Conservation (phyloP, 2,113 vertebrate genomes). For the Clupea harengus region DNA sequence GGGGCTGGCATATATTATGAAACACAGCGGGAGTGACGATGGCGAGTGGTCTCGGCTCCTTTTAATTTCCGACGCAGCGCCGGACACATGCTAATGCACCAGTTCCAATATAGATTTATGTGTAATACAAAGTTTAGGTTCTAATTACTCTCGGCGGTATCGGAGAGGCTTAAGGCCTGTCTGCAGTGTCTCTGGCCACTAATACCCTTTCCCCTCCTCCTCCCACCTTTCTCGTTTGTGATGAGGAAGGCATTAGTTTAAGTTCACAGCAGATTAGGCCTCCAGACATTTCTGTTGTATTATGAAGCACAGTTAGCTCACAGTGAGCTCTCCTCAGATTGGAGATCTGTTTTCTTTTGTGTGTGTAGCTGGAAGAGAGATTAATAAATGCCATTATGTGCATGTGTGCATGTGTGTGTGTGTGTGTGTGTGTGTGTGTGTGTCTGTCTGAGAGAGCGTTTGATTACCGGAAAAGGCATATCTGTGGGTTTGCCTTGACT, state of each 20-base stretch:
- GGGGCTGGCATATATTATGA: constrained; percentile 69
- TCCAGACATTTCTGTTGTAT: constrained; percentile 63
- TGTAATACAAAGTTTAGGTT: constrained; percentile 67
- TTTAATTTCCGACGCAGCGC: constrained; percentile 39
- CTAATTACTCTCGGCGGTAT: constrained; percentile 75
- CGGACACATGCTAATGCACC: constrained; percentile 60
- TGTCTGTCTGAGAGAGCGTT: constrained; percentile 42
- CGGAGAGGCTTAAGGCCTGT: constrained; percentile 58
- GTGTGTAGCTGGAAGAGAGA: constrained; percentile 51
- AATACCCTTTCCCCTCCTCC: constrained; percentile 56
- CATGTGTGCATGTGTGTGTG: constrained; percentile 60
- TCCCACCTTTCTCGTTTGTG: constrained; percentile 46
- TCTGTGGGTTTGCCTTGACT: neutral
- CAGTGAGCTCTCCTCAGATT: constrained; percentile 64
- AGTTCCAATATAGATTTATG: constrained; percentile 59
- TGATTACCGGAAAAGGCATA: neutral
- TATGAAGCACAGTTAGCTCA: constrained; percentile 46
- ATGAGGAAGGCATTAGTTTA: constrained; percentile 63
- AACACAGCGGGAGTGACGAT: constrained; percentile 48
- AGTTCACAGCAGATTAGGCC: constrained; percentile 72
- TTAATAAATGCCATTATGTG: constrained; percentile 62
- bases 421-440: constrained; percentile 57
- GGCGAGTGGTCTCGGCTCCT: constrained; percentile 13
- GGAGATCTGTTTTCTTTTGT: constrained; percentile 60
- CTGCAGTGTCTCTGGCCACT: constrained; percentile 59